A percentile compares a stretch with the other conserved stretches of the same genome.
Conservation (phyloP, 1,140 invertebrate genomes). For the Ylistrum balloti region DNA sequence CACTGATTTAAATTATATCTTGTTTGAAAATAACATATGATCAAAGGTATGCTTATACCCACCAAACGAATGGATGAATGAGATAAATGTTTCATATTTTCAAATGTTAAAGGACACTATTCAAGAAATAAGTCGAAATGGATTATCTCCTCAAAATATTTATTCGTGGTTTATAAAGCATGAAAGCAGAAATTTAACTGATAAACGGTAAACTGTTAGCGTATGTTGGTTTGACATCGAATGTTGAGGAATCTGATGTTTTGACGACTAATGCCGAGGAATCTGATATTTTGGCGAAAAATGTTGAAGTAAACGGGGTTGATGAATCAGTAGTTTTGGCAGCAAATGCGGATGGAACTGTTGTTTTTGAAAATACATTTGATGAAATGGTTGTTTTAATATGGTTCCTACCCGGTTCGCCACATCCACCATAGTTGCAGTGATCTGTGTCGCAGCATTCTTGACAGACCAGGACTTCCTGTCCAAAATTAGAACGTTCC, state of each 20-base stretch:
- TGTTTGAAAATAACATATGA: too few relatives aligned
- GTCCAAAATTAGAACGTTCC: background rate
- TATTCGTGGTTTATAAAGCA: background rate
- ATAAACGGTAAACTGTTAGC: background rate
- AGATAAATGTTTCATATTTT: too few relatives aligned
- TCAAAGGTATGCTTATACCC: too few relatives aligned
- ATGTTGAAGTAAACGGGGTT: too few relatives aligned
- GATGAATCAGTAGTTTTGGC: background rate
- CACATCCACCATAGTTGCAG: conserved; percentile 61
- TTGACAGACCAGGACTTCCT: conserved; percentile 44
- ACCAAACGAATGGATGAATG: too few relatives aligned
- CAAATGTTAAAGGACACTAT: too few relatives aligned
- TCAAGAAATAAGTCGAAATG: background rate
- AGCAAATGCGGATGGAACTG: background rate
- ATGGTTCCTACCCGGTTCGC: conserved; percentile 48
- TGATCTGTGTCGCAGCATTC: conserved; percentile 53
- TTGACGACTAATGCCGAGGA: background rate
- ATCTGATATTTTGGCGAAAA: background rate
- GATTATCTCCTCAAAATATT: background rate
- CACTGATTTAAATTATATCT: too few relatives aligned
- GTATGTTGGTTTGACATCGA: background rate
- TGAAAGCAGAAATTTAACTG: background rate
- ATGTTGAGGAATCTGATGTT: background rate
- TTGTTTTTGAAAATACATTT: background rate
- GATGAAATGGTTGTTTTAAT: background rate